These are phyloP conservation scores for Sphyrna mokarran DNA, from an alignment of 2,113 vertebrate species.

Conservation along the genomic window DNA sequence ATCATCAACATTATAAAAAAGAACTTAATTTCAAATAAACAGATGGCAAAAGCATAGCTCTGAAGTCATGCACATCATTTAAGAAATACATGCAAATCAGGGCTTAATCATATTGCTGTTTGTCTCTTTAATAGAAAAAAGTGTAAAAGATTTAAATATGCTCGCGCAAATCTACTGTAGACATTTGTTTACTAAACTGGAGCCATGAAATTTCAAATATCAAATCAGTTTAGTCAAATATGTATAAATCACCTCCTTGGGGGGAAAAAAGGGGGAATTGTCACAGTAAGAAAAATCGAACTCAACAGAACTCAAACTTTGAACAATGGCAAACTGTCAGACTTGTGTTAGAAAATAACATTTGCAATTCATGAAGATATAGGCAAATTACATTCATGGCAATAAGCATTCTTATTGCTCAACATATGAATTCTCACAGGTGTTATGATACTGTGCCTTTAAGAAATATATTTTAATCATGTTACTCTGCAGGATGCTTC, in stretches of 20 bases:
- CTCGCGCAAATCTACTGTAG: background rate
- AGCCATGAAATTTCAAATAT: background rate
- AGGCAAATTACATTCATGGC: background rate
- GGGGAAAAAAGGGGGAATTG: background rate
- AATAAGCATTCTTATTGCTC: background rate
- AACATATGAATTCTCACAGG: background rate
- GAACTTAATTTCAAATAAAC: background rate
- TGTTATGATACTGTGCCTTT: no score
- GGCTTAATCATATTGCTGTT: background rate
- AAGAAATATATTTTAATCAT: no score
- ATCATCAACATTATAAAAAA: background rate
- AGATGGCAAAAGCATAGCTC: background rate
- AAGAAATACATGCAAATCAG: background rate
- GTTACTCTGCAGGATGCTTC: no score
- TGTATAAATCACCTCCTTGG: background rate
- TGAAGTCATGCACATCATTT: background rate
- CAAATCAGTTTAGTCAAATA: background rate
- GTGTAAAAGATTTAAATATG: background rate
- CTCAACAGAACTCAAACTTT: background rate
- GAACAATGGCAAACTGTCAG: background rate
- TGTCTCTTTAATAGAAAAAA: background rate
- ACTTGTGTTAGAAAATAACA: background rate
- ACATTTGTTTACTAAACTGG: background rate
- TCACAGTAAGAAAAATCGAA: background rate
- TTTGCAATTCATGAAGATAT: background rate